Evolutionary conservation across 2,888 invertebrate species (phyloP), one percentile per base, ranked within the genome.

Genomic region (Tubulanus polymorphus): DNA sequence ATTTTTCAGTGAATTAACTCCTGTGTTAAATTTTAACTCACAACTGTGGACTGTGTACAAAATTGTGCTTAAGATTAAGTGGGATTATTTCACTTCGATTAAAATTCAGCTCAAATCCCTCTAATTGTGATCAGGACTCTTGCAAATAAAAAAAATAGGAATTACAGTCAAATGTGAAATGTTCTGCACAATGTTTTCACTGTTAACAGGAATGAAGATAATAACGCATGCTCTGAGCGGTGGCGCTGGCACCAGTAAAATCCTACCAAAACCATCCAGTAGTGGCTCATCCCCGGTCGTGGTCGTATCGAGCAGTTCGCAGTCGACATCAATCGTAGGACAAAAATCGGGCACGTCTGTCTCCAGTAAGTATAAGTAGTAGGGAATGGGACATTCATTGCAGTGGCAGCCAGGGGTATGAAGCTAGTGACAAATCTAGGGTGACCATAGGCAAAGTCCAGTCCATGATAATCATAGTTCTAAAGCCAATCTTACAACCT

Each of bases 131-230:
- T 32, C 35, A n/a, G n/a, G n/a, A n/a, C n/a, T n/a, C n/a, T n/a
- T n/a, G n/a, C n/a, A n/a, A n/a, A n/a, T n/a, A n/a, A n/a, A n/a
- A n/a, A n/a, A n/a, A n/a, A n/a, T n/a, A n/a, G n/a, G n/a, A n/a
- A n/a, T n/a, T n/a, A n/a, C n/a, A n/a, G n/a, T n/a, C n/a, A n/a
- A n/a, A n/a, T n/a, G n/a, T n/a, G n/a, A n/a, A n/a, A n/a, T n/a
- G n/a, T 15, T 41, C 41, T 20, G 18, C 5, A 15, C 6, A 41
- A 8, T 41, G 6, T 41, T 3, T 41, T 41, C 15, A 8, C 15
- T 15, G 3, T 15, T 41, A 20, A 18, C 15, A 73, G 74, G 72
- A n/a, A 74, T 73, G 73, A 73, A 73, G 59, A 74, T 74, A 28
- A 74, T 74, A 23, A 74, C 73, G 1, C 72, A 73, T 53, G 69